Evolutionary conservation across 2,113 vertebrate species (phyloP), one percentile per base, ranked within the genome.

Genomic region (Lynx canadensis): DNA sequence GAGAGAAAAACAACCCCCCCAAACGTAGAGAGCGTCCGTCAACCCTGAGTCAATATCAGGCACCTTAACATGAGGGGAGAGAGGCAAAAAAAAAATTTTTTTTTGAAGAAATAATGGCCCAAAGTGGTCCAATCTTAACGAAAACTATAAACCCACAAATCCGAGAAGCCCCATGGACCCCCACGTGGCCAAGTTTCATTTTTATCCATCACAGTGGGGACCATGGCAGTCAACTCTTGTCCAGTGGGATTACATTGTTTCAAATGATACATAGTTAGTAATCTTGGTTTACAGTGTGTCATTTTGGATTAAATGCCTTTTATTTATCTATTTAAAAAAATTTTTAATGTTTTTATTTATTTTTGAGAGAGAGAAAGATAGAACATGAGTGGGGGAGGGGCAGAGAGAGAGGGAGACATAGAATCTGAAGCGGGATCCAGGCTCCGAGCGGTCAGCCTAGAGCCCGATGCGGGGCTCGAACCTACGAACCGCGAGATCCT

Each of bases 41-140:
- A 65, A 50, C 8, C 1, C 1, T 4, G 65, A 55, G 21, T 16
- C 0, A 8, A 27, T 1, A 1, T 5, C 16, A 14, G 13, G 12
- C 45, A 36, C 66, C 5, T 80, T 31, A 66, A 33, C 21, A 6
- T 13, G 36, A 68, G 31, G 45, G 38, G n/a, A 66, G 18, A 85
- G n/a, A 71, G 9, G 38, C 25, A 21, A 84, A 25, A 5, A 45
- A 45, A 45, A 41, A 38, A 38, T 7, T 41, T 41, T 7, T 41
- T 41, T 41, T 45, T 45, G 16, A 31, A 79, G 33, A 57, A 66
- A 29, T 38, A 73, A 50, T 66, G 68, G 68, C 27, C 55, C 31
- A 19, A 5, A 63, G n/a, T 15, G 33, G 31, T 63, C 18, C 25
- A 41, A 60, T 63, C 36, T 23, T 81, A 69, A 78, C n/a, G 38